These are phyloP conservation scores for Eilema depressum DNA, from an alignment of 2,888 invertebrate species.

Conservation along the genomic window DNA sequence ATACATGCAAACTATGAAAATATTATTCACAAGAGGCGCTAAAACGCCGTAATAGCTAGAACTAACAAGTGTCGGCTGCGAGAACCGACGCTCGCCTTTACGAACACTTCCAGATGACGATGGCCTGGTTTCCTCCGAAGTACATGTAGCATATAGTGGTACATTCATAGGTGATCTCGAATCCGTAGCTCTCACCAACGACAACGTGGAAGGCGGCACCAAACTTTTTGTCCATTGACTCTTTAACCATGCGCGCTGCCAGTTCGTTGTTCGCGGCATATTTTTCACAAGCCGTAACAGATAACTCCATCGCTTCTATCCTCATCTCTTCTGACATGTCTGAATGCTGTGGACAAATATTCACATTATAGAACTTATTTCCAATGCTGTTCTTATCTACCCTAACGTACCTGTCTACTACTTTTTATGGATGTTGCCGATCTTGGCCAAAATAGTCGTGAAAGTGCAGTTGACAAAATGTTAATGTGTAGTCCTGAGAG, in stretches of 20 bases:
- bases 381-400: not conserved
- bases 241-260: conserved; percentile 97
- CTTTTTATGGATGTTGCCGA: too few relatives aligned
- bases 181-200: conserved; percentile 98
- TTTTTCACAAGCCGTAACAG: conserved; percentile 98
- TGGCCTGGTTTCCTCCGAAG: conserved; percentile 96
- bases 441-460: too few relatives aligned
- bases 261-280: conserved; percentile 94
- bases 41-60: conserved; percentile 1
- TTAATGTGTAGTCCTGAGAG: too few relatives aligned
- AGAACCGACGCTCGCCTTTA: conserved; percentile 58
- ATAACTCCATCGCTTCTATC: conserved; percentile 95
- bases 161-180: conserved; percentile 96
- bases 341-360: conserved; percentile 88
- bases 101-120: conserved; percentile 96
- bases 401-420: too few relatives aligned
- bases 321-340: conserved; percentile 98
- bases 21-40: conserved; percentile 3
- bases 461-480: too few relatives aligned
- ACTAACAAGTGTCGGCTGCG: not conserved
- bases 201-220: conserved; percentile 98
- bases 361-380: not conserved
- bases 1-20: not conserved
- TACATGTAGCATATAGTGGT: conserved; percentile 95
- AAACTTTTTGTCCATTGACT: conserved; percentile 97